Evolutionary conservation across 2,797 vertebrate genomes (phyloP), one percentile per base, ranked within the genome.

Genomic region (Squalus acanthias): DNA sequence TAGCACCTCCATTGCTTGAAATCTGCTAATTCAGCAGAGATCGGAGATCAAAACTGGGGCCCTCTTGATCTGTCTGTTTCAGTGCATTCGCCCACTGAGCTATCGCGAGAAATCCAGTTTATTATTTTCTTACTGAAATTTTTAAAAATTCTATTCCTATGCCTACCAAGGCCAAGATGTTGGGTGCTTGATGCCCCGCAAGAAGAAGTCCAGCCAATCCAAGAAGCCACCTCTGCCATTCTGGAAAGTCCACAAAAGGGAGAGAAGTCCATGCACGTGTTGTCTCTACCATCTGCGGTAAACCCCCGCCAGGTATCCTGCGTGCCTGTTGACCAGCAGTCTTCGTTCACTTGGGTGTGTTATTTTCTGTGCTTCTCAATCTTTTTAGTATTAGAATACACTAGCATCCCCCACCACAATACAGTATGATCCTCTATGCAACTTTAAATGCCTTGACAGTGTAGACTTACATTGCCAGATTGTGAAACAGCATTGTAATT

Each of bases 121-220:
- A 20, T 39, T 67, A 67, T 85, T 85, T 85, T 20, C 5, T 67
- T 67, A 26, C 22, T 22, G 46, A 50, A 24, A 29, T 60, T 92
- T 92, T 39, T 20, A n/a, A n/a, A 92, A 57, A 63, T 46, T 53
- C 70, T 57, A 53, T 69, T 93, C 39, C 0, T 46, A 69, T 95
- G 22, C 33, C 29, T 95, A 33, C 50, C 7, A 53, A 95, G 94
- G 70, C 96, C 95, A 96, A 96, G 96, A 97, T 97, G 97, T 9
- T 3, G 96, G 22, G 96, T 96, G 97, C 97, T 53, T 97, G 97
- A 99, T 99, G 99, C 98, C 99, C 97, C 98, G 98, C 0, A 98
- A 98, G 97, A 98, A 96, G 96, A 99, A 98, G 97, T 96, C 70
- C 13, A 22, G 26, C 26, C 88, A 96, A 97, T 39, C 60, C 96